A percentile compares a stretch with the other conserved stretches of the same genome.
These are phyloP conservation scores for Drosophila kokeensis DNA, from an alignment of 2,888 invertebrate species.

Conservation along the genomic window DNA sequence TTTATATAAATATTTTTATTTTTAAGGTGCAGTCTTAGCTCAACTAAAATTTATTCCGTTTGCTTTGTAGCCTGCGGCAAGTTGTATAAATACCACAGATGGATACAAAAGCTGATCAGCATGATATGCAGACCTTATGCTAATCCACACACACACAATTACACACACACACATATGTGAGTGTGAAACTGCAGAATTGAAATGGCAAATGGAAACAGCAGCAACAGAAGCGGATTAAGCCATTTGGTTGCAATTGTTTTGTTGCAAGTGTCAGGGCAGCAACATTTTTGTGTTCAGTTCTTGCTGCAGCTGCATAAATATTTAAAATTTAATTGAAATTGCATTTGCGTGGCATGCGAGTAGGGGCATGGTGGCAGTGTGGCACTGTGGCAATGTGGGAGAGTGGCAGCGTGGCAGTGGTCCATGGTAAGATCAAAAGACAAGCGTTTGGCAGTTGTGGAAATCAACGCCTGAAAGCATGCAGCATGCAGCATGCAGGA, in stretches of 20 bases:
- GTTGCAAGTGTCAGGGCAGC: conserved; percentile 37
- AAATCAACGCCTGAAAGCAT: conserved; percentile 78
- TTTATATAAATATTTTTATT: not conserved
- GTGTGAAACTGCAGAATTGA: conserved; percentile 32
- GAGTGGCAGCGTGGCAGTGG: conserved; percentile 22
- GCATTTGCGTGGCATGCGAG: conserved; percentile 58
- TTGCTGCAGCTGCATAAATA: conserved; percentile 68
- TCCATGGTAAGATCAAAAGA: conserved; percentile 74
- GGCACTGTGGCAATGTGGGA: not conserved
- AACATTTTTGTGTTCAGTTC: conserved; percentile 27
- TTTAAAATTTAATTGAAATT: conserved; percentile 81
- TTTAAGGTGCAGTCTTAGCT: conserved; percentile 3
- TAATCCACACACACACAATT: conserved; percentile 38
- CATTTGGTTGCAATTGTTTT: conserved; percentile 54
- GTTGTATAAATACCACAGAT: conserved; percentile 28
- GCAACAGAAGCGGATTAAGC: conserved; percentile 53
- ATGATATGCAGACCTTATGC: conserved; percentile 55
- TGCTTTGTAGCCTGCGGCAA: conserved; percentile 32
- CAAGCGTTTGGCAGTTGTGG: conserved; percentile 79
- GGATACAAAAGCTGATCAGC: conserved; percentile 51
- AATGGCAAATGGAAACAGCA: conserved; percentile 40
- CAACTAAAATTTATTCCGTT: conserved; percentile 34
- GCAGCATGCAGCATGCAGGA: conserved; percentile 30
- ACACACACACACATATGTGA: not conserved
- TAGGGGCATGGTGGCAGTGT: not conserved